Base-by-base conservation (phyloP, 1,140 invertebrate genomes). In the Bombyx mori region DNA sequence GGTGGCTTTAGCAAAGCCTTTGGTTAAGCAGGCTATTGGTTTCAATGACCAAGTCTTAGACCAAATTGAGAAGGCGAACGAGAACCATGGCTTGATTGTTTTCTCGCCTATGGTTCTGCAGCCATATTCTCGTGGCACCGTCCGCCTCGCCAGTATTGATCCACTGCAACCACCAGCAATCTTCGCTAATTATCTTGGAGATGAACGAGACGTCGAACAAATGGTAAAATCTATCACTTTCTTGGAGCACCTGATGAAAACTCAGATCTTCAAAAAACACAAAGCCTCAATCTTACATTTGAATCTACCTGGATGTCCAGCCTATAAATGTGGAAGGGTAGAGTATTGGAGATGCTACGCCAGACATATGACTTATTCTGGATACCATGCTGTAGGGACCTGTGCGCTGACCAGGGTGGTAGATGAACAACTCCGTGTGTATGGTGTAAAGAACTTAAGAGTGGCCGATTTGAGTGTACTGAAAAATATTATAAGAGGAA, bases 81-180 rank as follows among this genome's bases (percentile, higher is more conserved):
- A 78, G 1, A 44, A 89, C 45, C 86, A 86, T 43, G 74, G 63
- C 7, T 56, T 80, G 0, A 63, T 87, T 6, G 57, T 80, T 1
- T 56, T 76, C 1, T 89, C 77, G 4, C 91, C 89, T 5, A 90
- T 92, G 69, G 73, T 94, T 0, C 61, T 95, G 63, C 82, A 90
- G 51, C 94, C 95, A 0, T 89, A 91, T 65, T 94, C 93, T 42
- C 82, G 85, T 8, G 95, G 95, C 1, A 88, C 78, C 44, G 83
- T 97, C 35, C 88, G 89, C 56, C 83, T 96, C 0, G 87, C 89
- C 42, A 89, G 88, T 61, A 89, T 75, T 4, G 90, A 96, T 81
- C 94, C 95, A 6, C 87, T 89, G 22, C 88, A 90, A 1, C 91
- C 92, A 58, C 97, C 97, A 0, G 82, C 91, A 9, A 94, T 98